Conservation (phyloP, 2,888 invertebrate genomes). For the Chaetogeoica ovagalla region DNA sequence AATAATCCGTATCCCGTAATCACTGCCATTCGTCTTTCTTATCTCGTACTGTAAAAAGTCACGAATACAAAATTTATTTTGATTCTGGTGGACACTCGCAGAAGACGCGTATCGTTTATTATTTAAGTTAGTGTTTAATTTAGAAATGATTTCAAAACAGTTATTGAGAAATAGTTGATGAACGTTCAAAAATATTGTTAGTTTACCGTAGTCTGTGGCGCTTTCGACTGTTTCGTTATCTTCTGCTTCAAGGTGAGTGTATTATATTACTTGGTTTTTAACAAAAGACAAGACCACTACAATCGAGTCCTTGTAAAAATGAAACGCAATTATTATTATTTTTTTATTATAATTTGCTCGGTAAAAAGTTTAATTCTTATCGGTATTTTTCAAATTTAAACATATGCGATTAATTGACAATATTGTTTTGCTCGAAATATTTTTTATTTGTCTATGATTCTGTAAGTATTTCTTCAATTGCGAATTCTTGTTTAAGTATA, state of each 20-base stretch:
- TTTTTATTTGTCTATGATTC: neutral
- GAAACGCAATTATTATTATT: slow-evolving; percentile 36
- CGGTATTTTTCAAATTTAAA: neutral
- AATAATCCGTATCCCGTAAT: neutral
- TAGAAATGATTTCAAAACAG: slow-evolving; percentile 36
- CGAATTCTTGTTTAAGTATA: neutral
- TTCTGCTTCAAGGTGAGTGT: slow-evolving; percentile 40
- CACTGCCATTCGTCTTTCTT: neutral
- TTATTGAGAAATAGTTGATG: slow-evolving; percentile 45
- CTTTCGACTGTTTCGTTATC: neutral
- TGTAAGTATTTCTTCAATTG: neutral
- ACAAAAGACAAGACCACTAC: slow-evolving; percentile 4
- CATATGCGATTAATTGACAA: neutral
- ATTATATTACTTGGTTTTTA: neutral
- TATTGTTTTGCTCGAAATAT: neutral
- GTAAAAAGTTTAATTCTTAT: slow-evolving; percentile 11
- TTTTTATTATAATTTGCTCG: neutral
- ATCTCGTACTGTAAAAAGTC: neutral
- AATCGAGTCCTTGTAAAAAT: slow-evolving; percentile 27
- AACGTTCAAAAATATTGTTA: slow-evolving; percentile 12
- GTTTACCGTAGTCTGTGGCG: neutral
- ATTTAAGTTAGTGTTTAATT: neutral
- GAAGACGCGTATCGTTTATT: neutral
- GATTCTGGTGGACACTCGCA: neutral
- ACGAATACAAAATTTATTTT: slow-evolving; percentile 7